These are phyloP conservation scores for Drosophila paracracens DNA, from an alignment of 2,888 invertebrate genomes.

Conservation along the genomic window DNA sequence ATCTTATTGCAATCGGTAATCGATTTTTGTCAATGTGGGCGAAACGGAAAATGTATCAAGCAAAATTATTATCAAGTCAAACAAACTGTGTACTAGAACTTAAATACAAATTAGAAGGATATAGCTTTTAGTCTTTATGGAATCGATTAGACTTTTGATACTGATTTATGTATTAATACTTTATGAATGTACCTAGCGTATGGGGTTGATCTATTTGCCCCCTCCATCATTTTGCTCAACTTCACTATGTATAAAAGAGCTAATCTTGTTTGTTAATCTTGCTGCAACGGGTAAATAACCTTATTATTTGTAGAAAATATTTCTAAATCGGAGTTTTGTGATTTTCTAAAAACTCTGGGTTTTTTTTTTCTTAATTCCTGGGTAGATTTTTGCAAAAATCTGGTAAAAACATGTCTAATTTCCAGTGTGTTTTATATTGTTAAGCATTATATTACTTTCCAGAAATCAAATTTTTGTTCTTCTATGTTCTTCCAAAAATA, in stretches of 20 bases:
- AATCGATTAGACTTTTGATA: background rate
- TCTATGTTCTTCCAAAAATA: background rate
- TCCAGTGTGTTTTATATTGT: background rate
- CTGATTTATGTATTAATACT: background rate
- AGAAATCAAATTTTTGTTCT: background rate
- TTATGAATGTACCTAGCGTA: background rate
- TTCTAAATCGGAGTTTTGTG: background rate
- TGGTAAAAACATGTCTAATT: background rate
- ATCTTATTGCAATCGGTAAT: background rate
- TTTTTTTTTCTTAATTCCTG: background rate
- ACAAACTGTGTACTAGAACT: background rate
- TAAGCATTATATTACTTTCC: background rate
- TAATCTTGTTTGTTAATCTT: background rate
- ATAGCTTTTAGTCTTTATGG: background rate
- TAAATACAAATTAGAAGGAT: background rate
- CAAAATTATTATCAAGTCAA: background rate
- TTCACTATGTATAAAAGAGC: background rate
- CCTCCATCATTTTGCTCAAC: background rate
- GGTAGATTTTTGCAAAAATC: background rate
- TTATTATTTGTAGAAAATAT: background rate
- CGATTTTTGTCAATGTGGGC: background rate
- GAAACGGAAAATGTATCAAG: background rate
- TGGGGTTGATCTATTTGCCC: background rate
- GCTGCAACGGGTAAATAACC: background rate
- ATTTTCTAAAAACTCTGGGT: background rate